Percentiles rank a stretch among this genome's conserved stretches.
phyloP scores from a whole-genome alignment of 2,888 invertebrate genomes.

The Lycocerus yunnanus region DNA sequence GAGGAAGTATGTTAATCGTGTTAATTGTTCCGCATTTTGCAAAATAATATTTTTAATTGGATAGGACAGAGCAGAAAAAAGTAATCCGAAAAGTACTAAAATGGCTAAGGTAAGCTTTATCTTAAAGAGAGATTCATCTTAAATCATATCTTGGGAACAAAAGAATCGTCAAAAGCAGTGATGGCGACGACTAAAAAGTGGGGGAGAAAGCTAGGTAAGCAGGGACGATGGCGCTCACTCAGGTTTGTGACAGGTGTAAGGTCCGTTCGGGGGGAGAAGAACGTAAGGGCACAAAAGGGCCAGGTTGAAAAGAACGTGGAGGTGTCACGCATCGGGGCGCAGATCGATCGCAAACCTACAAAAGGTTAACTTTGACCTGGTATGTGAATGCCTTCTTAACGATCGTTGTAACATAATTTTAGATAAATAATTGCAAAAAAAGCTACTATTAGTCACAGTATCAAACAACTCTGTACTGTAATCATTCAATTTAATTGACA shows the following conservation, averaged over 20 bases:
- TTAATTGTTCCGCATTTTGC: neutral
- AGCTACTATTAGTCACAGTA: neutral
- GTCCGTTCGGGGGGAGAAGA: conserved; percentile 30
- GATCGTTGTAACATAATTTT: conserved; percentile 10
- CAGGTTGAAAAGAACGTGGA: conserved; percentile 40
- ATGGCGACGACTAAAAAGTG: conserved; percentile 39
- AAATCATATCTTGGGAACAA: conserved; percentile 37
- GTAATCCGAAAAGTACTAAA: conserved; percentile 14
- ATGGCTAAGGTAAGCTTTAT: conserved; percentile 5
- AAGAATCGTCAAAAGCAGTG: conserved; percentile 35
- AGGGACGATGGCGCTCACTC: conserved; percentile 30
- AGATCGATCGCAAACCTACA: conserved; percentile 41
- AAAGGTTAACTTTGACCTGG: conserved; percentile 31
- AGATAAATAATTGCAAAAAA: neutral
- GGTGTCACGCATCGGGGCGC: conserved; percentile 46
- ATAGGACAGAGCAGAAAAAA: conserved; percentile 8
- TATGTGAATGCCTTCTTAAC: conserved; percentile 21
- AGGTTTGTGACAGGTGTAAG: conserved; percentile 39
- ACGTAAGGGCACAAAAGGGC: conserved; percentile 29
- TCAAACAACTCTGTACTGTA: conserved; percentile 5
- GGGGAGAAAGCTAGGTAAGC: conserved; percentile 35
- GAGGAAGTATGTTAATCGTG: neutral
- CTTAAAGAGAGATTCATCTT: conserved; percentile 23
- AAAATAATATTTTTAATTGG: neutral
- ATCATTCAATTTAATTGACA: conserved; percentile 29